Conservation (phyloP, 2,888 invertebrate species). For the Caenorhabditis wallacei region DNA sequence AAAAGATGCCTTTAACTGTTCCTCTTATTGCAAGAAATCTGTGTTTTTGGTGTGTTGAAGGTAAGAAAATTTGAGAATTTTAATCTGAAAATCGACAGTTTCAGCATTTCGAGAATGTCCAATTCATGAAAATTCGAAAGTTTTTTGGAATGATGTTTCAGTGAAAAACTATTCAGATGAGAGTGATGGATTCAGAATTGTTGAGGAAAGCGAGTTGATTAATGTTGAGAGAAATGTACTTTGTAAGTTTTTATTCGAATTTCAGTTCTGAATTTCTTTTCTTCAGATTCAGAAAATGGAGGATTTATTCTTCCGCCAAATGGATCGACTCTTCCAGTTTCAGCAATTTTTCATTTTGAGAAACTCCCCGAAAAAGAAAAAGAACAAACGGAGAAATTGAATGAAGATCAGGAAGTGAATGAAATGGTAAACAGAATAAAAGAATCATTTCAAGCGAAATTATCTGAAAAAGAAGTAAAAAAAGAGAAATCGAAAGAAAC, state of each 20-base stretch:
- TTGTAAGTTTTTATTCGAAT: slow-evolving; percentile 13
- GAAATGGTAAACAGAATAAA: background rate
- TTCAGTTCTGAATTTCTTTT: background rate
- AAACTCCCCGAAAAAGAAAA: background rate
- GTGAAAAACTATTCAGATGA: slow-evolving; percentile 29
- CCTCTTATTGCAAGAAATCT: slow-evolving; percentile 35
- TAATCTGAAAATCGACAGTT: background rate
- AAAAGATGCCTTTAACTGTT: slow-evolving; percentile 20
- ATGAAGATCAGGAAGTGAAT: background rate
- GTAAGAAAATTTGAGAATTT: slow-evolving; percentile 8
- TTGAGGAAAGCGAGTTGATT: slow-evolving; percentile 35
- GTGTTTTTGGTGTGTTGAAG: slow-evolving; percentile 64
- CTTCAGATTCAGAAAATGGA: slow-evolving; percentile 36
- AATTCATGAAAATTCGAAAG: slow-evolving; percentile 11
- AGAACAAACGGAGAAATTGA: background rate
- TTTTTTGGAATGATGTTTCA: slow-evolving; percentile 49
- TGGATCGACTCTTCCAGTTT: slow-evolving; percentile 9
- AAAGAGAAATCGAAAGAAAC: background rate
- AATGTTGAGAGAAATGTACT: slow-evolving; percentile 30
- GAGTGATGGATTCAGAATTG: slow-evolving; percentile 49
- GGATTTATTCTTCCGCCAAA: slow-evolving; percentile 33
- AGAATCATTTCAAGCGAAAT: background rate
- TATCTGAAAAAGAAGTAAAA: background rate
- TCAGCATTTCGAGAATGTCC: slow-evolving; percentile 32
- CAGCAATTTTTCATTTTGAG: slow-evolving; percentile 17